Evolutionary conservation across 2,113 vertebrate genomes (phyloP), one percentile per base, ranked within the genome.

Genomic region (Cynocephalus volans): DNA sequence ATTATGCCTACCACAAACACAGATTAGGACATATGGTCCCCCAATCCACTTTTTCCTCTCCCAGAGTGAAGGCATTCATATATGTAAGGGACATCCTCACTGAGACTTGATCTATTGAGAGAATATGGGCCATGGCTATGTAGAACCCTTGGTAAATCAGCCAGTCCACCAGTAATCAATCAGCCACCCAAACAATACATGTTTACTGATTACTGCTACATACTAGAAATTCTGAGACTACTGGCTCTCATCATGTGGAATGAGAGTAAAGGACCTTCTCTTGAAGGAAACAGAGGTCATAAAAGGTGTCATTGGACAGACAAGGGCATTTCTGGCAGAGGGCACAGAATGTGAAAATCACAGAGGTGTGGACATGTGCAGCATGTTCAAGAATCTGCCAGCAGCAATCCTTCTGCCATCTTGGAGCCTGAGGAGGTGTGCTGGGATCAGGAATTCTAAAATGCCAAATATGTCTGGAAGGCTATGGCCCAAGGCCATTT

Each of bases 401-500:
- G 50, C 31, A 45, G 21, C 11, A 54, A 31, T 72, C 48, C 9
- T 28, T 48, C 7, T 48, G 33, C 50, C 28, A n/a, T 23, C 1
- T 23, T 77, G 31, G 45, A 82, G 36, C 7, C 65, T 17, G 19
- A 28, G 83, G 26, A 67, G 50, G 10, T 18, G 62, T 82, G 17
- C 10, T 54, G 79, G 79, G 45, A 77, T 50, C 54, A 23, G 60
- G 83, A 80, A 70, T 88, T 83, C 73, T 77, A 77, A 94, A 92
- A 62, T 52, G 28, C 17, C 17, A 75, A 33, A 54, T 91, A 60
- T 7, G 36, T 75, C 50, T 80, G 60, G n/a, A 84, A 75, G 86
- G 41, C 33, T 60, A 48, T 85, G 79, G 70, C n/a, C 56, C 58
- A 48, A 64, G 48, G 81, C 62, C 56, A 48, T 79, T 86, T 86